phyloP scores from a whole-genome alignment of 2,888 invertebrate genomes.

The Petrolisthes manimaculis region DNA sequence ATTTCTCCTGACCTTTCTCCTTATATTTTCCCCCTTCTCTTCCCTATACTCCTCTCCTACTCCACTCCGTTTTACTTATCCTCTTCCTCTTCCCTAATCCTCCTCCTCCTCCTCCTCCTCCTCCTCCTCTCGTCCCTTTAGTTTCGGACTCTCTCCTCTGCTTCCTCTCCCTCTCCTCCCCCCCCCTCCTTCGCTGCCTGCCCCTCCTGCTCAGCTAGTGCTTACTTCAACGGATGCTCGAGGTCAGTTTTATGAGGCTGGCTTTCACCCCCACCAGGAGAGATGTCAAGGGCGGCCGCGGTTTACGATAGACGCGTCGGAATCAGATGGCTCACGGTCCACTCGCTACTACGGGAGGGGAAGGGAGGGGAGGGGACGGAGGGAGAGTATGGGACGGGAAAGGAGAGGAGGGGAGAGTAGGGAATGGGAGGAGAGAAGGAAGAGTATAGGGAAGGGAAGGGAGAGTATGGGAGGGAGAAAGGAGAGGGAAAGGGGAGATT shows the following conservation, averaged over 20 bases:
- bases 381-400: background rate
- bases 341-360: too few species aligned
- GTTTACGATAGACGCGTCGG: background rate
- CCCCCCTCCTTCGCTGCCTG: background rate
- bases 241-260: background rate
- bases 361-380: background rate
- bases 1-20: background rate
- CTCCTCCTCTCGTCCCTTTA: background rate
- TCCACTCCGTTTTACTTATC: too few species aligned
- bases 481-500: background rate
- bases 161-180: background rate
- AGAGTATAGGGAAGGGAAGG: background rate
- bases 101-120: conserved; percentile 11
- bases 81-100: background rate
- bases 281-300: background rate
- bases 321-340: background rate
- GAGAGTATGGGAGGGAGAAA: background rate
- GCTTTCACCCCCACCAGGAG: background rate
- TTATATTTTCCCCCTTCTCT: background rate
- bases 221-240: background rate
- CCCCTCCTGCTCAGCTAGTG: background rate
- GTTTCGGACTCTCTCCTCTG: background rate
- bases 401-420: background rate
- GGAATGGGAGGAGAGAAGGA: background rate
- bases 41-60: background rate